Percentiles rank a stretch among this genome's conserved stretches.
These are phyloP conservation scores for Unio pictorum DNA, from an alignment of 2,888 invertebrate species.

Conservation along the genomic window DNA sequence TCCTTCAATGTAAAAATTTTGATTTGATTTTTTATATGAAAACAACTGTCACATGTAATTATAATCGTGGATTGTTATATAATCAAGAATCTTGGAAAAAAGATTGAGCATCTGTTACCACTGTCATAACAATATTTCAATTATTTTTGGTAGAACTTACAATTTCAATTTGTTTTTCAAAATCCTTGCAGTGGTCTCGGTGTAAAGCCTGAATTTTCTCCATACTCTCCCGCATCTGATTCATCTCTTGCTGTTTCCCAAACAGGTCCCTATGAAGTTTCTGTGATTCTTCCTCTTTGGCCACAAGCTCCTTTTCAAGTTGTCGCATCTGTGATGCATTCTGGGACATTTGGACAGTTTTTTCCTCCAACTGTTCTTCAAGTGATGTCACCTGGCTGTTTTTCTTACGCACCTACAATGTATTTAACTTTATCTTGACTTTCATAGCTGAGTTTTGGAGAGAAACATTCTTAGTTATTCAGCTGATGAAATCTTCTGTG, in stretches of 20 bases:
- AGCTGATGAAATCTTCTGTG: no score
- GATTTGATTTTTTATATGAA: no score
- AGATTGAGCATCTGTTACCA: no score
- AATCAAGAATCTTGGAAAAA: no score
- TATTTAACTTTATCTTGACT: background rate
- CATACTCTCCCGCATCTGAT: conserved; percentile 21
- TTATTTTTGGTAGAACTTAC: conserved; percentile 31
- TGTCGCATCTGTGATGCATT: conserved; percentile 47
- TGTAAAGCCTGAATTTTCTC: conserved; percentile 50
- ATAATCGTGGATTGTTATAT: no score
- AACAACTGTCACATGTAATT: no score
- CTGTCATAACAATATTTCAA: no score
- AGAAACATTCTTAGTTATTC: no score
- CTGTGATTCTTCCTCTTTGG: conserved; percentile 36
- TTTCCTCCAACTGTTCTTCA: conserved; percentile 58
- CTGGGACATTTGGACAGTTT: conserved; percentile 47
- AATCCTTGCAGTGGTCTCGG: conserved; percentile 55
- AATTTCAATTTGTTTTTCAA: conserved; percentile 60
- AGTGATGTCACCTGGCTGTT: conserved; percentile 44
- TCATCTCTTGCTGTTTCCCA: conserved; percentile 28
- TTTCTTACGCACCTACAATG: conserved; percentile 53
- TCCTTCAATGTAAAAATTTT: no score
- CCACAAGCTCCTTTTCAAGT: conserved; percentile 47
- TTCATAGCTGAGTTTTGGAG: background rate
- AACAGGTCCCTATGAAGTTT: conserved; percentile 42